Evolutionary conservation across 2,113 vertebrate genomes (phyloP).

Genomic region (Microtus richardsoni): DNA sequence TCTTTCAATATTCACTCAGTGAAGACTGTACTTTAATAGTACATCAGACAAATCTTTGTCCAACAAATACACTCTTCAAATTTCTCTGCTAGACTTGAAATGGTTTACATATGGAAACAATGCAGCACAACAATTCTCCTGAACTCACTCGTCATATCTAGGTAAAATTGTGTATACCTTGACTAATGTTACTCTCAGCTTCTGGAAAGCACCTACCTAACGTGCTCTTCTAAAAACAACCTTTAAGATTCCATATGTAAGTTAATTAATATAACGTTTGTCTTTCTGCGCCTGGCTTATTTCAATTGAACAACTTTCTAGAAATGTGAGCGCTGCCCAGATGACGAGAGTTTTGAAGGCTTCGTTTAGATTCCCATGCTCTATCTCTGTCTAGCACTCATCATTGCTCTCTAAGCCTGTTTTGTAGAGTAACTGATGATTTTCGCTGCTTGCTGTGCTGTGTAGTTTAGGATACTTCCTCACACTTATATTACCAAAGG

Average conservation of each 20-base stretch:
- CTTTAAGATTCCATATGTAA: neutral
- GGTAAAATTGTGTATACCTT: neutral
- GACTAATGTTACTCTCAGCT: neutral
- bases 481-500: constrained; percentile 21
- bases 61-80: constrained; percentile 39
- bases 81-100: neutral
- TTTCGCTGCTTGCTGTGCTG: neutral
- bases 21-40: constrained; percentile 61
- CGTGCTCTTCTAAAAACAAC: neutral
- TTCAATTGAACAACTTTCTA: neutral
- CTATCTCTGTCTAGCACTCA: neutral
- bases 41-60: neutral
- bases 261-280: neutral
- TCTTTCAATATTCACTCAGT: neutral
- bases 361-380: neutral
- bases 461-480: neutral
- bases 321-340: constrained; percentile 23
- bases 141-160: neutral
- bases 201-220: neutral
- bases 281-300: neutral
- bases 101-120: neutral
- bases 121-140: neutral
- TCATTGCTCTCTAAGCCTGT: neutral
- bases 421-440: neutral
- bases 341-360: neutral